Conservation (phyloP, 1,140 invertebrate genomes). For the Neodiprion lecontei region DNA sequence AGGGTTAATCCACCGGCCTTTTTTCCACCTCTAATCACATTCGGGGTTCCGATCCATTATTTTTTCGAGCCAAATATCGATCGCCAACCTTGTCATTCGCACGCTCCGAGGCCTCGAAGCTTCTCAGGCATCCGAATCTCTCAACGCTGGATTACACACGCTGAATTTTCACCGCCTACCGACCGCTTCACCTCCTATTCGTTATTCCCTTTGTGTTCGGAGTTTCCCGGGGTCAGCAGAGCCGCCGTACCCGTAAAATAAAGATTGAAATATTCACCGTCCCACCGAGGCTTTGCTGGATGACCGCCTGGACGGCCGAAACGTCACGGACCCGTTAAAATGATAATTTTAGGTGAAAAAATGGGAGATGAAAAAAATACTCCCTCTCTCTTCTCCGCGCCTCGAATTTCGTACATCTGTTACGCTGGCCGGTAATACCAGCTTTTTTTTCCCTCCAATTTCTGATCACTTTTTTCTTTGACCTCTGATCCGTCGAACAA, state of each 20-base stretch:
- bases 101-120: not conserved
- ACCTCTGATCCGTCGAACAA: too few species aligned
- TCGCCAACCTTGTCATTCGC: not conserved
- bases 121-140: not conserved
- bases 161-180: too few species aligned
- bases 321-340: not conserved
- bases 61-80: not conserved
- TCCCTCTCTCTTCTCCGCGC: too few species aligned
- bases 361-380: too few species aligned
- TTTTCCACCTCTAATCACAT: not conserved
- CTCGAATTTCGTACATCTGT: too few species aligned
- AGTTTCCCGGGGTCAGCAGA: not conserved
- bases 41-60: not conserved
- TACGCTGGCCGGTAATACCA: too few species aligned
- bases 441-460: too few species aligned
- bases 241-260: not conserved
- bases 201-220: slow-evolving; percentile 4
- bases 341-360: not conserved
- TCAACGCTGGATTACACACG: too few species aligned
- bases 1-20: not conserved
- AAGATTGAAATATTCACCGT: slow-evolving; percentile 3
- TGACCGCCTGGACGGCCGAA: not conserved
- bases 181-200: not conserved
- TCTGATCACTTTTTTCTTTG: too few species aligned
- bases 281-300: not conserved